Evolutionary conservation across 2,113 vertebrate genomes (phyloP).

Genomic region (Penelope pileata): DNA sequence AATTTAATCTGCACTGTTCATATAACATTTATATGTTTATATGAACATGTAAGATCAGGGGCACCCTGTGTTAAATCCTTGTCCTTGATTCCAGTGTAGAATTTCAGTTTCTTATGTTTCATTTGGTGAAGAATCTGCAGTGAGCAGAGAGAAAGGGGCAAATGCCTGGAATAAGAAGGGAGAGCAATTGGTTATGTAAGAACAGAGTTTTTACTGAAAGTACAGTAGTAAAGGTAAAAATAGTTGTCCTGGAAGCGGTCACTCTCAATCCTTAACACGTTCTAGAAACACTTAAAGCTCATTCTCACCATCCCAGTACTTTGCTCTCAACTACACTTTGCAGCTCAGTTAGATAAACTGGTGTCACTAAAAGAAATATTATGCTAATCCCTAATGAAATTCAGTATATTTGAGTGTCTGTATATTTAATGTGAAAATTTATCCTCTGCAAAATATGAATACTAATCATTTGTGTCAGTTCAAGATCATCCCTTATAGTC

Average conservation of each 20-base stretch:
- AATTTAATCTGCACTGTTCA: neutral
- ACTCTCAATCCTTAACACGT: neutral
- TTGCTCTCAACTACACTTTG: neutral
- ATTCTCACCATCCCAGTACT: neutral
- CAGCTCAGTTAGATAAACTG: neutral
- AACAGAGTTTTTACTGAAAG: neutral
- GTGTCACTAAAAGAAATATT: slow-evolving; percentile 26
- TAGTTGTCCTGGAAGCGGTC: neutral
- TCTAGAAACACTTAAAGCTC: neutral
- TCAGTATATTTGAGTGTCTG: slow-evolving; percentile 9
- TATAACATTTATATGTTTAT: neutral
- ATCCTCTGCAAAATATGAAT: slow-evolving; percentile 18
- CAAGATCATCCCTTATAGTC: neutral
- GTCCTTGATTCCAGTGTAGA: neutral
- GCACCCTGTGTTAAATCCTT: neutral
- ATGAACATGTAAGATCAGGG: neutral
- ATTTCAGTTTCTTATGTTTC: neutral
- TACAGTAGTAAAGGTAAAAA: neutral
- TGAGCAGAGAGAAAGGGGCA: neutral
- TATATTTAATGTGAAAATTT: slow-evolving; percentile 28
- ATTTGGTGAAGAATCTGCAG: neutral
- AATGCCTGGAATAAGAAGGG: neutral
- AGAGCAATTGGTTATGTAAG: neutral
- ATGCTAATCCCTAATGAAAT: slow-evolving; percentile 38
- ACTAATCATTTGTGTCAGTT: neutral